Evolutionary conservation across 1,140 invertebrate genomes (phyloP).

Genomic region (Calycopis cecrops): DNA sequence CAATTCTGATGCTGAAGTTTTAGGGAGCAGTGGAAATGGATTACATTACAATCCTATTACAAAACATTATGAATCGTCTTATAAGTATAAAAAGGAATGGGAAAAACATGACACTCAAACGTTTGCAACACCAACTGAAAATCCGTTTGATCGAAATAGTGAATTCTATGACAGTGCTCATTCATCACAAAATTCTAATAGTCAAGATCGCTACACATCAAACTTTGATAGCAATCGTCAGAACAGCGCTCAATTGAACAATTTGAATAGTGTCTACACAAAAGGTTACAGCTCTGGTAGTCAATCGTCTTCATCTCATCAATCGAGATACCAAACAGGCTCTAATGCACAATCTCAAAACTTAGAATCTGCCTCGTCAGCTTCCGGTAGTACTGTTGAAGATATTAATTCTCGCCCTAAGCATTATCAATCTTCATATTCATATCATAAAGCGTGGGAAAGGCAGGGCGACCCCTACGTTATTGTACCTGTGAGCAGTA

Average conservation of each 20-base stretch:
- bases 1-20: slow-evolving; percentile 43
- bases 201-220: slow-evolving; percentile 12
- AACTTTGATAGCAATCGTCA: neutral
- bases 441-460: slow-evolving; percentile 73
- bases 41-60: slow-evolving; percentile 32
- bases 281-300: slow-evolving; percentile 25
- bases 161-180: slow-evolving; percentile 47
- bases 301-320: slow-evolving; percentile 29
- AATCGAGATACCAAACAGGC: slow-evolving; percentile 31
- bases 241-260: slow-evolving; percentile 10
- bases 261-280: slow-evolving; percentile 30
- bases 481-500: slow-evolving; percentile 48
- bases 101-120: slow-evolving; percentile 57
- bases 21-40: slow-evolving; percentile 25
- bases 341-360: slow-evolving; percentile 24
- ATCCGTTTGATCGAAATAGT: slow-evolving; percentile 47
- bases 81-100: slow-evolving; percentile 68
- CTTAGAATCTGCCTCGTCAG: neutral
- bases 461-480: slow-evolving; percentile 68
- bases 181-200: slow-evolving; percentile 25
- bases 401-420: slow-evolving; percentile 49
- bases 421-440: slow-evolving; percentile 70
- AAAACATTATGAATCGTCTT: slow-evolving; percentile 66
- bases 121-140: slow-evolving; percentile 34
- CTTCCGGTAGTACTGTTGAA: slow-evolving; percentile 25